A percentile compares a stretch with the other conserved stretches of the same genome.
These are phyloP conservation scores for Cylloceria caligata DNA, from an alignment of 2,888 invertebrate species.

Conservation along the genomic window DNA sequence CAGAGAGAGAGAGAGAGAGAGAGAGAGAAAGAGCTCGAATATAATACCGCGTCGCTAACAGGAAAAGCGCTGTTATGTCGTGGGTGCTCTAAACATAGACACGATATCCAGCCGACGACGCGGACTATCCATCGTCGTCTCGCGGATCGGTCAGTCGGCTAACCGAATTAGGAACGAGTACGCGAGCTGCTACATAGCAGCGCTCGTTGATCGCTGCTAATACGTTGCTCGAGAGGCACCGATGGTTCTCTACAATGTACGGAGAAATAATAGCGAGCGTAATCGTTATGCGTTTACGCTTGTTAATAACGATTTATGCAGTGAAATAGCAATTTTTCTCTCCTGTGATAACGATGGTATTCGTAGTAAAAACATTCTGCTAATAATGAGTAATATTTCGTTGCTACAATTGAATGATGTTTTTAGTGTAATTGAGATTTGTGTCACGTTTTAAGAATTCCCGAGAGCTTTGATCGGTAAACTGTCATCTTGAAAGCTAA, in stretches of 20 bases:
- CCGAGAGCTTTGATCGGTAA: too few relatives aligned
- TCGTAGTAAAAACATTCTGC: too few relatives aligned
- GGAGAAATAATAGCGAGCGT: conserved; percentile 12
- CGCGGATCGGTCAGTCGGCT: conserved; percentile 54
- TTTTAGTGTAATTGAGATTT: too few relatives aligned
- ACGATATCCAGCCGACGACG: conserved; percentile 55
- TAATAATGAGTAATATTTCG: background rate
- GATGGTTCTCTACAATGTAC: background rate
- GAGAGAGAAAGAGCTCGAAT: conserved; percentile 42
- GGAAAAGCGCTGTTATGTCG: conserved; percentile 37
- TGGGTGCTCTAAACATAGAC: conserved; percentile 59
- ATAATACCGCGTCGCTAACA: conserved; percentile 26
- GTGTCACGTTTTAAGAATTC: too few relatives aligned
- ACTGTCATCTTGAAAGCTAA: too few relatives aligned
- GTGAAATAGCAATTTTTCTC: too few relatives aligned
- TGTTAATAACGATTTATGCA: background rate
- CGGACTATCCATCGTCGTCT: conserved; percentile 60
- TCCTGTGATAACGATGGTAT: too few relatives aligned
- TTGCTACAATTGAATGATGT: background rate
- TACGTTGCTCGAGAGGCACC: conserved; percentile 19
- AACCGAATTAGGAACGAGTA: conserved; percentile 59
- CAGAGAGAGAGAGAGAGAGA: conserved; percentile 1
- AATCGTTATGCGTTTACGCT: too few relatives aligned
- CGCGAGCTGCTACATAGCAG: conserved; percentile 5
- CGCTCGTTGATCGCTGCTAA: conserved; percentile 9